Evolutionary conservation across 2,797 vertebrate genomes (phyloP).

Genomic region (Anguilla marmorata): DNA sequence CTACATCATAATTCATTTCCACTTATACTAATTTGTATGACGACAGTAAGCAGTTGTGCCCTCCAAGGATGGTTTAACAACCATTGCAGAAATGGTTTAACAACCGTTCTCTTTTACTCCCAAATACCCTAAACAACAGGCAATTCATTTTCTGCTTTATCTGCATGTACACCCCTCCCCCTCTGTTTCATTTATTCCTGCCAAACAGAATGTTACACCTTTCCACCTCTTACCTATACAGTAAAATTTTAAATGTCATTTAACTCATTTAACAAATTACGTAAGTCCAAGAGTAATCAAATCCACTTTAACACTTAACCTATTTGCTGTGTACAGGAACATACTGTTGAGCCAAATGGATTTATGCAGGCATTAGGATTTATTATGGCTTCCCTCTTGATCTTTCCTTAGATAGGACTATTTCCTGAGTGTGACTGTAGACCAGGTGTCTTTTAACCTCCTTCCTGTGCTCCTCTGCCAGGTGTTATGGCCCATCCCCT

Average conservation of each 20-base stretch:
- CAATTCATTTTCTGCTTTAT: not conserved
- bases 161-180: too few relatives aligned
- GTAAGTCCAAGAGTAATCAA: not conserved
- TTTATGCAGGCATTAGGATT: not conserved
- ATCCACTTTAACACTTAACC: not conserved
- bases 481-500: not conserved
- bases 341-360: not conserved
- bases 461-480: not conserved
- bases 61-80: not conserved
- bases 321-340: not conserved
- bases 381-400: not conserved
- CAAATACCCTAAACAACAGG: slow-evolving; percentile 5
- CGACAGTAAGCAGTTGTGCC: not conserved
- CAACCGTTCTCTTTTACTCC: not conserved
- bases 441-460: not conserved
- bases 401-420: not conserved
- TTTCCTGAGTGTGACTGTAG: not conserved
- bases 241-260: too few relatives aligned
- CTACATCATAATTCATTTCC: not conserved
- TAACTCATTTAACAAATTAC: too few relatives aligned
- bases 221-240: not conserved
- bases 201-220: not conserved
- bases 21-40: not conserved
- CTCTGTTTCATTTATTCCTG: too few relatives aligned
- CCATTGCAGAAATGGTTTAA: not conserved